Conservation (phyloP, 2,797 vertebrate genomes). For the Oceanodroma leucorhoa region DNA sequence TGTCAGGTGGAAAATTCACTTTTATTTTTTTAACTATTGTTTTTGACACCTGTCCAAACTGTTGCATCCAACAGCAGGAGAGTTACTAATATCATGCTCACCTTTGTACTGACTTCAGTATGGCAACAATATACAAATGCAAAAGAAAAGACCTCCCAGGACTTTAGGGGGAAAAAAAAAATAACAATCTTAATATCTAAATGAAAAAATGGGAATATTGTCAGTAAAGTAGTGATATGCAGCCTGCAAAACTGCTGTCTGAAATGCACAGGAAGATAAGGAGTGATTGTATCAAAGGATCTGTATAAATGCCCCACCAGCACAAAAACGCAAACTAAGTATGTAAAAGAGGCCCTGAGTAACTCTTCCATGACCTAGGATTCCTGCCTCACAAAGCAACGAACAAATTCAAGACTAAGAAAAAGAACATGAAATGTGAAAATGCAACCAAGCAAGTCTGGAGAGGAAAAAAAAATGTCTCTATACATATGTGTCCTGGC, state of each 20-base stretch:
- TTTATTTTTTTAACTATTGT: not conserved
- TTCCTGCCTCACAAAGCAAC: not conserved
- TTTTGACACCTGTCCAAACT: not conserved
- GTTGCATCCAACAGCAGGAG: not conserved
- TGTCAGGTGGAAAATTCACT: not conserved
- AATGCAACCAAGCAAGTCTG: not conserved
- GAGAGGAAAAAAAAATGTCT: not conserved
- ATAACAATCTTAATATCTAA: not conserved
- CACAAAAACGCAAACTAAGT: not conserved
- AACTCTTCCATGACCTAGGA: not conserved
- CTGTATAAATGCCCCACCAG: not conserved
- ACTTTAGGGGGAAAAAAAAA: not conserved
- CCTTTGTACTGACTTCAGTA: not conserved
- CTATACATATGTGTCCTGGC: too few species aligned
- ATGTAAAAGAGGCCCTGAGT: not conserved
- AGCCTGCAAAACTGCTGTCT: not conserved
- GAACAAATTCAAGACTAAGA: not conserved
- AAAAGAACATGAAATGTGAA: not conserved
- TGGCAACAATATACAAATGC: not conserved
- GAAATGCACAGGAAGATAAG: not conserved
- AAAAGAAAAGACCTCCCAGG: not conserved
- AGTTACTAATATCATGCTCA: not conserved
- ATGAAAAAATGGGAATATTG: not conserved
- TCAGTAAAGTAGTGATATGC: not conserved
- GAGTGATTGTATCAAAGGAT: not conserved